phyloP scores from a whole-genome alignment of 2,888 invertebrate species.

The Pycnomerus fuliginosus region DNA sequence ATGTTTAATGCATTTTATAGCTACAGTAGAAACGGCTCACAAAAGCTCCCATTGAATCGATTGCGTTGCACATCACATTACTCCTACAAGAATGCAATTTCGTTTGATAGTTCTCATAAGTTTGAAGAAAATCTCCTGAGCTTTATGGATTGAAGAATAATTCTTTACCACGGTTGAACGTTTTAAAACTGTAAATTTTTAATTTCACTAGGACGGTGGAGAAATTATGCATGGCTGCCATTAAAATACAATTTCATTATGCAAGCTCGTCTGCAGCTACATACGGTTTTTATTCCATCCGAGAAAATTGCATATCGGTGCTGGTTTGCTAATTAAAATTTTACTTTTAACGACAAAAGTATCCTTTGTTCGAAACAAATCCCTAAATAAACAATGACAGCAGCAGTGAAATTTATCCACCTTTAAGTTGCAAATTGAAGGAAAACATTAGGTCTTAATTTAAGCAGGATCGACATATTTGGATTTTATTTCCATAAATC shows the following conservation, averaged over 20 bases:
- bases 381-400: conserved; percentile 7
- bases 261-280: too few relatives aligned
- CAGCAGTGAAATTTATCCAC: conserved; percentile 1
- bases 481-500: conserved; percentile 35
- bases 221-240: neutral
- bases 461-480: conserved; percentile 4
- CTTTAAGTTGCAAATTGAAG: conserved; percentile 9
- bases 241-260: neutral
- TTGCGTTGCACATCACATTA: conserved; percentile 17
- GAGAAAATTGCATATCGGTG: conserved; percentile 2
- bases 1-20: conserved; percentile 24
- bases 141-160: conserved; percentile 12
- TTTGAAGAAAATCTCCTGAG: conserved; percentile 1
- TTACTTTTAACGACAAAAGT: conserved; percentile 1
- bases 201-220: neutral
- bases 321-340: conserved; percentile 7
- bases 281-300: conserved; percentile 7
- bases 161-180: too few relatives aligned
- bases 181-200: too few relatives aligned
- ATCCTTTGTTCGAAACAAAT: neutral
- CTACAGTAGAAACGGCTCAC: conserved; percentile 13
- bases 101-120: conserved; percentile 13
- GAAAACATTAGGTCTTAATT: conserved; percentile 7
- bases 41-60: conserved; percentile 14
- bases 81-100: conserved; percentile 11